These are phyloP conservation scores for Napeogenes sylphis DNA, from an alignment of 2,888 invertebrate genomes.

Conservation along the genomic window DNA sequence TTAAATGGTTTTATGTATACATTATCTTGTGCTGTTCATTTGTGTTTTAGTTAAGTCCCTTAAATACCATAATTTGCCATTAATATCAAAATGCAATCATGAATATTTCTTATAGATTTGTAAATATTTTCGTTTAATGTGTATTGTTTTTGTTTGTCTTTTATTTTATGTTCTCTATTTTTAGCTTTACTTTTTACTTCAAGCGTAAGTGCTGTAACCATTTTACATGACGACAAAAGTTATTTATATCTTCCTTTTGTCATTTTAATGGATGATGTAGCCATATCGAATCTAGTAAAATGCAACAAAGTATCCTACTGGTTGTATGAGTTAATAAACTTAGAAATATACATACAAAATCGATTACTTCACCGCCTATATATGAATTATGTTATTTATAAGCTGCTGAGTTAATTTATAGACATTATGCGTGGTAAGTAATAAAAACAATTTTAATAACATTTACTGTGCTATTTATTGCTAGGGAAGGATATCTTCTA, in stretches of 20 bases:
- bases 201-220: too few species aligned
- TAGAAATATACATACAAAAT: conserved; percentile 35
- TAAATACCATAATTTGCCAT: not conserved
- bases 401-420: too few species aligned
- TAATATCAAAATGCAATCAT: not conserved
- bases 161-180: not conserved
- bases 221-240: too few species aligned
- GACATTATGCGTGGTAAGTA: too few species aligned
- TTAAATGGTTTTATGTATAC: conserved; percentile 12
- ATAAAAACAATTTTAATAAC: too few species aligned
- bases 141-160: not conserved
- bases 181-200: too few species aligned
- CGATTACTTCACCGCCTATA: too few species aligned
- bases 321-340: conserved; percentile 37
- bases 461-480: too few species aligned
- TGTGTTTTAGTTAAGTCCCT: conserved; percentile 6
- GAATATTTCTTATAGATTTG: not conserved
- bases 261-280: too few species aligned
- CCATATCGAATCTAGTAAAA: not conserved
- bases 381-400: too few species aligned
- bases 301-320: conserved; percentile 40
- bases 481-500: too few species aligned
- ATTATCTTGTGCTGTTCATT: conserved; percentile 3
- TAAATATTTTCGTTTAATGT: not conserved
- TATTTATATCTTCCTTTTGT: too few species aligned